phyloP scores from a whole-genome alignment of 2,797 vertebrate genomes.

The Microctenopoma lineatum region DNA sequence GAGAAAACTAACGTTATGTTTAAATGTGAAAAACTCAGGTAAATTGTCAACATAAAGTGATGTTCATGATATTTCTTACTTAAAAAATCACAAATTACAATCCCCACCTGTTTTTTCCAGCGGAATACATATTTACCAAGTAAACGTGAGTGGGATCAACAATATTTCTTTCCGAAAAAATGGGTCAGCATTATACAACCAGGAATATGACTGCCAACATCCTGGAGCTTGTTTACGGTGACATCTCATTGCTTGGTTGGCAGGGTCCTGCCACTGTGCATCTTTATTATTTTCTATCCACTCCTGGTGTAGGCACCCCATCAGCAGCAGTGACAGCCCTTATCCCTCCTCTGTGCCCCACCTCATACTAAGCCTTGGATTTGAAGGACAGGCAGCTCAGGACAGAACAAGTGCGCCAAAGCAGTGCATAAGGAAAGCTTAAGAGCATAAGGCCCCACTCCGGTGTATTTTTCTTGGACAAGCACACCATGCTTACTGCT shows the following conservation, averaged over 20 bases:
- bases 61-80: constrained; percentile 11
- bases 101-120: constrained; percentile 19
- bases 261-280: constrained; percentile 72
- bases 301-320: constrained; percentile 65
- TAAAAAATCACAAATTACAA: constrained; percentile 28
- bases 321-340: constrained; percentile 70
- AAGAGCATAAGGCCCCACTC: constrained; percentile 43
- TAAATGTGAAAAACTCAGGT: constrained; percentile 2
- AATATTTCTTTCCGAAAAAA: constrained; percentile 61
- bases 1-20: constrained; percentile 6
- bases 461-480: constrained; percentile 40
- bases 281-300: constrained; percentile 81
- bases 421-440: constrained; percentile 53
- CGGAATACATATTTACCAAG: constrained; percentile 39
- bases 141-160: constrained; percentile 51
- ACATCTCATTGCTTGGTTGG: constrained; percentile 79
- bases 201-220: constrained; percentile 79
- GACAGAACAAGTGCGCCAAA: constrained; percentile 58
- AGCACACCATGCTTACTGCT: constrained; percentile 34
- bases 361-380: constrained; percentile 67
- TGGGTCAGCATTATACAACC: constrained; percentile 80
- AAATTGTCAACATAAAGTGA: not conserved
- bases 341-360: constrained; percentile 68
- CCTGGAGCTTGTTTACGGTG: constrained; percentile 84
- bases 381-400: constrained; percentile 70